Evolutionary conservation across 2,113 vertebrate genomes (phyloP).

Genomic region (Centropus bengalensis): DNA sequence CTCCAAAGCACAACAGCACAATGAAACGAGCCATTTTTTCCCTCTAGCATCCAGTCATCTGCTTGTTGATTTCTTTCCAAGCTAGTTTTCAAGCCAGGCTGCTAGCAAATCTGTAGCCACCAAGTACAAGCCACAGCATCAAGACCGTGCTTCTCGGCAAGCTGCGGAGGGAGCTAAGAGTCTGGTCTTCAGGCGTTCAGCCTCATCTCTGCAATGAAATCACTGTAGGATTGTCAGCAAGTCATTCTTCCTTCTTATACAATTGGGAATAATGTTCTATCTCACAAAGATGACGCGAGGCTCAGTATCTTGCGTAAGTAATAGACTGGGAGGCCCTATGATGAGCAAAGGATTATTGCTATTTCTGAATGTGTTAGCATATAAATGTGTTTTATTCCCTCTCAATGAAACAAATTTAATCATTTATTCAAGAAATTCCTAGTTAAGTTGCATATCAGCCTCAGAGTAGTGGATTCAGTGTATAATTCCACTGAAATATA

Average conservation of each 20-base stretch:
- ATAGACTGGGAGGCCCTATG: not conserved
- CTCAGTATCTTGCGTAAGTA: not conserved
- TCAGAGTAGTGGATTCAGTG: not conserved
- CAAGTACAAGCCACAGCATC: not conserved
- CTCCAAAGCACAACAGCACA: not conserved
- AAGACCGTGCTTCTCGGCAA: not conserved
- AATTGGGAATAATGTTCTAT: not conserved
- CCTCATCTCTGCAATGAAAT: slow-evolving; percentile 28
- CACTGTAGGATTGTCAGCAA: slow-evolving; percentile 24
- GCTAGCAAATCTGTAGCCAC: not conserved
- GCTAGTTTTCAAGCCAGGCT: not conserved
- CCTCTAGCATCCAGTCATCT: slow-evolving; percentile 6
- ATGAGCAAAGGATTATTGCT: slow-evolving; percentile 45
- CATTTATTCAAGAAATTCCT: not conserved
- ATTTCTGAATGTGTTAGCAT: slow-evolving; percentile 13
- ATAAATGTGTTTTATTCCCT: slow-evolving; percentile 14
- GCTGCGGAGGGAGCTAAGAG: not conserved
- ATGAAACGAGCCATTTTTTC: not conserved
- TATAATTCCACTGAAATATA: not conserved
- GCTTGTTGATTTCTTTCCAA: not conserved
- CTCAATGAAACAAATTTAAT: slow-evolving; percentile 1
- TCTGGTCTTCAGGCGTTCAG: not conserved
- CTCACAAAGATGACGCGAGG: not conserved
- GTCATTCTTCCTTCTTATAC: not conserved
- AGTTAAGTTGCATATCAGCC: slow-evolving; percentile 15